Conservation (phyloP, 2,113 vertebrate genomes). For the Hymenochirus boettgeri region DNA sequence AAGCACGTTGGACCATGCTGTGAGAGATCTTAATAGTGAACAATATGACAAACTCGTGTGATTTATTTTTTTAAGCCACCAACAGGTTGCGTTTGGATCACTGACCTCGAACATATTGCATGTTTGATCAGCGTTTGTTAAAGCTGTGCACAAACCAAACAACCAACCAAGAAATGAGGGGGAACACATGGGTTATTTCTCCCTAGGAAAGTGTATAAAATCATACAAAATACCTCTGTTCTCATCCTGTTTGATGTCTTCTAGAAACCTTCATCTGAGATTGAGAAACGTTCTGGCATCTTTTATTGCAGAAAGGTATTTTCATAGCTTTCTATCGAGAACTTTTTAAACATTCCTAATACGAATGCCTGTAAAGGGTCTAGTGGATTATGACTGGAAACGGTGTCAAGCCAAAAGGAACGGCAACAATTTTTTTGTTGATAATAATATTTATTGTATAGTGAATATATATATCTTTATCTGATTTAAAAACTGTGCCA, state of each 20-base stretch:
- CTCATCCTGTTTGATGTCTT: constrained; percentile 55
- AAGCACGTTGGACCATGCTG: constrained; percentile 94
- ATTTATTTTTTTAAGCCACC: constrained; percentile 59
- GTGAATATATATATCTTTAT: constrained; percentile 47
- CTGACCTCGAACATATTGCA: constrained; percentile 61
- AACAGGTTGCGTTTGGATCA: constrained; percentile 63
- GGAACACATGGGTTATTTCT: constrained; percentile 40
- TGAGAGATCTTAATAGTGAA: constrained; percentile 82
- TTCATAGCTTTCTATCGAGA: constrained; percentile 45
- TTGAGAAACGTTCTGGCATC: constrained; percentile 54
- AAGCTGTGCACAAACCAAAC: constrained; percentile 60
- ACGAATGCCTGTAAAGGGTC: constrained; percentile 41
- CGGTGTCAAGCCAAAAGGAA: no score
- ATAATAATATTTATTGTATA: constrained; percentile 50
- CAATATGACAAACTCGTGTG: constrained; percentile 43
- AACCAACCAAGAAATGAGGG: constrained; percentile 53
- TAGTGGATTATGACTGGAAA: constrained; percentile 43
- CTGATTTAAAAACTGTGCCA: constrained; percentile 77
- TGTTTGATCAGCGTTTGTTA: constrained; percentile 60
- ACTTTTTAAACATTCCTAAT: constrained; percentile 47
- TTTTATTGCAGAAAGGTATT: constrained; percentile 44
- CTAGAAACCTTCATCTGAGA: constrained; percentile 53
- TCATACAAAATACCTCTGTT: constrained; percentile 56
- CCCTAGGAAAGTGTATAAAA: constrained; percentile 60
- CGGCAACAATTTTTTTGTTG: constrained; percentile 53